Evolutionary conservation across 2,888 invertebrate species (phyloP), one percentile per base, ranked within the genome.

Genomic region (Lepeophtheirus nordmannii): DNA sequence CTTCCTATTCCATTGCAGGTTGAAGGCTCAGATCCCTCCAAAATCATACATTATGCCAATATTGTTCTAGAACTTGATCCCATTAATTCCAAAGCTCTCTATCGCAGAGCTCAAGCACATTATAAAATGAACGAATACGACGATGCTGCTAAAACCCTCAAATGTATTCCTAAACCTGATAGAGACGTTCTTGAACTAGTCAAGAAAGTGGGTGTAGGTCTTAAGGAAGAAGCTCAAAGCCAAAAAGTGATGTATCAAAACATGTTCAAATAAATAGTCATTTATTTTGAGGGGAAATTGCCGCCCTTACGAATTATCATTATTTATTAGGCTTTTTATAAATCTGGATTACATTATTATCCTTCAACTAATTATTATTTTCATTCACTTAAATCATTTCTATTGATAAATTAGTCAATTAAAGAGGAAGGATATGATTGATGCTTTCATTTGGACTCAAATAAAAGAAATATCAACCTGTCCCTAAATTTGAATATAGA

Each of bases 41-140:
- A 30, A 30, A 37, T 61, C 11, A 3, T 61, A 22, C 22, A 61
- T 11, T 61, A 61, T 37, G 9, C 61, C 37, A 37, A 61, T 37
- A 61, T 64, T 57, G 64, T 64, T 46, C 37, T 64, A n/a, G 64
- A 64, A 57, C 8, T 64, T 3, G 57, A 64, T 30, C 20, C 41
- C n/a, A 57, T n/a, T 22, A 64, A 64, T 37, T 53, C 41, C 17
- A 64, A 64, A 11, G 64, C 64, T 10, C 37, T 41, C 17, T 64
- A 57, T 57, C 41, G 64, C 10, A 64, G 57, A 8, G 64, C 22
- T 17, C 56, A 56, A 37, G 64, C 64, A 3, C 37, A 20, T 12
- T 17, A 12, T 22, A 10, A 1, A n/a, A 20, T 64, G 22, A 64
- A 57, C 8, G 57, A 64, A 2, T 37, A 22, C 9, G 56, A 40